Evolutionary conservation across 2,888 invertebrate species (phyloP).

Genomic region (Orchesella flavescens): DNA sequence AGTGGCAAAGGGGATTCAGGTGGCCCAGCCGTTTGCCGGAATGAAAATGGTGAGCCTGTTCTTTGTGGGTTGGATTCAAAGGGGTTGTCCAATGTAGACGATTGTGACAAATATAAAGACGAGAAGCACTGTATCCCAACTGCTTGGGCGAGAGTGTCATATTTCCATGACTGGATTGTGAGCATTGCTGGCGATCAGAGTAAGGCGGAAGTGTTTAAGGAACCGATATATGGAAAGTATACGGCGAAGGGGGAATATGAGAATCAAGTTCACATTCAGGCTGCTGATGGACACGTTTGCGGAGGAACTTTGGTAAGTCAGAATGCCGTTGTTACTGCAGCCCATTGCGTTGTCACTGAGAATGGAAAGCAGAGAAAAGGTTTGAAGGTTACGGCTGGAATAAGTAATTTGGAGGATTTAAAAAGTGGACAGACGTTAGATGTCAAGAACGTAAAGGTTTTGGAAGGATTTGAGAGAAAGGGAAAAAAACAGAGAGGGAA

Average conservation of each 20-base stretch:
- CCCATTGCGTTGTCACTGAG: slow-evolving; percentile 11
- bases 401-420: background rate
- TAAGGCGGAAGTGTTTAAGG: background rate
- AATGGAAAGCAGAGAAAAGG: slow-evolving; percentile 8
- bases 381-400: background rate
- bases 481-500: background rate
- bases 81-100: background rate
- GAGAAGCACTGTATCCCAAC: slow-evolving; percentile 9
- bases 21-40: slow-evolving; percentile 29
- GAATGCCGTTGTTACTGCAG: slow-evolving; percentile 3
- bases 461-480: background rate
- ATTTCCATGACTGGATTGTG: slow-evolving; percentile 24
- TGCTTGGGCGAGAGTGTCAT: background rate
- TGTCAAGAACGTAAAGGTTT: background rate
- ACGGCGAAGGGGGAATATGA: background rate
- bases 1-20: slow-evolving; percentile 20
- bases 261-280: slow-evolving; percentile 8
- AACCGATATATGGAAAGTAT: background rate
- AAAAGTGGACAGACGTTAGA: background rate
- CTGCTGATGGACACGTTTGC: background rate
- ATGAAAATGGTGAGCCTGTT: background rate
- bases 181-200: slow-evolving; percentile 13
- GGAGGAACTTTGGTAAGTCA: slow-evolving; percentile 26
- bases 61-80: slow-evolving; percentile 22
- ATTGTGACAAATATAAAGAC: background rate